Percentiles rank a stretch among this genome's conserved stretches.
These are phyloP conservation scores for Lota lota DNA, from an alignment of 2,113 vertebrate genomes.

Conservation along the genomic window DNA sequence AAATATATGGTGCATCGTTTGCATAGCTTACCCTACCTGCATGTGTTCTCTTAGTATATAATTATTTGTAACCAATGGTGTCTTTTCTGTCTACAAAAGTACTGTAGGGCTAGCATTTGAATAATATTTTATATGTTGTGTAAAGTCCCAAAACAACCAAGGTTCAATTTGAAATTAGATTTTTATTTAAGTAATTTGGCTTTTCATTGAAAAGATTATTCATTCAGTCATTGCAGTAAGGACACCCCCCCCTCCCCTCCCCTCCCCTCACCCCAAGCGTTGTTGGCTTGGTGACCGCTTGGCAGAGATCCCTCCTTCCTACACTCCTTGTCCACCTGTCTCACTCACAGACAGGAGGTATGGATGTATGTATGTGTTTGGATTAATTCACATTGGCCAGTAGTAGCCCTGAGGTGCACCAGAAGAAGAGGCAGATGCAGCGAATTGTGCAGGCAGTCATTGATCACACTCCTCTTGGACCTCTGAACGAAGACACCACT, in stretches of 20 bases:
- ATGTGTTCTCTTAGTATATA: too few relatives aligned
- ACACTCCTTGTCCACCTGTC: conserved; percentile 49
- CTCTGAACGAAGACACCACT: background rate
- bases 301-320: conserved; percentile 7
- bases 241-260: conserved; percentile 4
- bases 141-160: too few relatives aligned
- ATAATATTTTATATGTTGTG: too few relatives aligned
- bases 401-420: background rate
- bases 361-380: conserved; percentile 15
- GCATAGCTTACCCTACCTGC: too few relatives aligned
- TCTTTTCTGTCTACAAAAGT: too few relatives aligned
- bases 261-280: conserved; percentile 11
- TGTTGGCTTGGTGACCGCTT: conserved; percentile 25
- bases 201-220: background rate
- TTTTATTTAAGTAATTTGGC: background rate
- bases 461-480: too few relatives aligned
- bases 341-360: conserved; percentile 26
- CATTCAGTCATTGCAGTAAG: background rate
- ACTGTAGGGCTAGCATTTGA: too few relatives aligned
- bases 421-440: background rate
- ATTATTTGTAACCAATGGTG: too few relatives aligned
- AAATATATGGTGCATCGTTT: too few relatives aligned
- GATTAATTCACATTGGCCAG: conserved; percentile 19
- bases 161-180: too few relatives aligned
- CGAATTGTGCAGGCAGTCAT: too few relatives aligned